These are phyloP conservation scores for Brachyrhaphis roseni DNA, from an alignment of 2,797 vertebrate species.

Conservation along the genomic window DNA sequence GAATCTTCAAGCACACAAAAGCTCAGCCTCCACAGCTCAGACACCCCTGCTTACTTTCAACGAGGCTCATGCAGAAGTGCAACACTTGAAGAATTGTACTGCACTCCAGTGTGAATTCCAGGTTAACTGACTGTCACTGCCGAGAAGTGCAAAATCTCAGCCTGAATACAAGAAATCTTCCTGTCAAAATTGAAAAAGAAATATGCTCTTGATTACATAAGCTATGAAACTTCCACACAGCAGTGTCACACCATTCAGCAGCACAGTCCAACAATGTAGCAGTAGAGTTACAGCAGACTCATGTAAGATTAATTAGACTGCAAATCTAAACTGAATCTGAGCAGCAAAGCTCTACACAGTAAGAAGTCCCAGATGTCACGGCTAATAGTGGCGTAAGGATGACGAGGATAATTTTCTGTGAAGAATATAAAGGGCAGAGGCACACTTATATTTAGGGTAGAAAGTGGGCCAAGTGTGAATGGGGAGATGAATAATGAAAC, in stretches of 20 bases:
- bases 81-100: neutral
- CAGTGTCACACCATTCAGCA: neutral
- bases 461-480: conserved; percentile 63
- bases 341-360: neutral
- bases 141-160: neutral
- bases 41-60: neutral
- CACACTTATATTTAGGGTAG: conserved; percentile 57
- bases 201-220: neutral
- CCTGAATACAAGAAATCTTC: neutral
- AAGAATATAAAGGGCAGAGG: conserved; percentile 55
- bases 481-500: conserved; percentile 38
- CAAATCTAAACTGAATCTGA: conserved; percentile 9
- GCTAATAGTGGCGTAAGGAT: conserved; percentile 37
- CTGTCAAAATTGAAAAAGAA: neutral
- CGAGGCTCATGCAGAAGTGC: neutral
- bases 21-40: neutral
- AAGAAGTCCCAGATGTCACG: conserved; percentile 44
- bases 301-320: neutral
- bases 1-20: neutral
- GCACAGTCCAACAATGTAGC: neutral
- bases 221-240: neutral
- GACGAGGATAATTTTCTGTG: conserved; percentile 39
- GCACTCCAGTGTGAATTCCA: neutral
- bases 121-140: neutral
- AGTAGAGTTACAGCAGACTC: neutral